Percentiles rank a stretch among this genome's conserved stretches.
Conservation (phyloP, 1,140 invertebrate species). For the Acyrthosiphon pisum region DNA sequence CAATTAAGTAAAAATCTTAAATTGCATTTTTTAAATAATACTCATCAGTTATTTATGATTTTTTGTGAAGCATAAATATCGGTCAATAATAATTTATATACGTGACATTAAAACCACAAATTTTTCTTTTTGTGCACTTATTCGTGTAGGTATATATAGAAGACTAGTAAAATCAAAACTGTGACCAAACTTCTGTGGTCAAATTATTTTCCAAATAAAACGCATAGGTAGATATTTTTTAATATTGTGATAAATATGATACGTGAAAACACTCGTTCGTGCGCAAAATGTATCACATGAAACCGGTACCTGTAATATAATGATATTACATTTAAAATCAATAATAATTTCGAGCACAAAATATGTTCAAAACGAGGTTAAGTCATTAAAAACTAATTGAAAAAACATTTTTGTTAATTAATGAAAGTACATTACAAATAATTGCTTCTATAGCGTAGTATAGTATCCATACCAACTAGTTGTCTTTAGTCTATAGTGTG, state of each 20-base stretch:
- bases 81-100: conserved; percentile 29
- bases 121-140: not conserved
- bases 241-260: not conserved
- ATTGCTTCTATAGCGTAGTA: not conserved
- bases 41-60: not conserved
- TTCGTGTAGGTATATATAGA: not conserved
- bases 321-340: not conserved
- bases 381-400: not conserved
- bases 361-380: not conserved
- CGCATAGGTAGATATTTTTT: not conserved
- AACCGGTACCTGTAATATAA: not conserved
- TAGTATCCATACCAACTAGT: not conserved
- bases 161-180: not conserved
- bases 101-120: conserved; percentile 3
- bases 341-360: not conserved
- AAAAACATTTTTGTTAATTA: not conserved
- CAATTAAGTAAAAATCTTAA: not conserved
- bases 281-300: conserved; percentile 21
- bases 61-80: not conserved
- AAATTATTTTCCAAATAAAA: conserved; percentile 19
- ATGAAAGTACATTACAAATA: not conserved
- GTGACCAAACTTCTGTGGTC: conserved; percentile 2
- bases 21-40: not conserved
- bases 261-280: not conserved
- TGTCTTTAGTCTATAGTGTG: not conserved